These are phyloP conservation scores for Papilio helenus DNA, from an alignment of 1,140 invertebrate species.

Conservation along the genomic window DNA sequence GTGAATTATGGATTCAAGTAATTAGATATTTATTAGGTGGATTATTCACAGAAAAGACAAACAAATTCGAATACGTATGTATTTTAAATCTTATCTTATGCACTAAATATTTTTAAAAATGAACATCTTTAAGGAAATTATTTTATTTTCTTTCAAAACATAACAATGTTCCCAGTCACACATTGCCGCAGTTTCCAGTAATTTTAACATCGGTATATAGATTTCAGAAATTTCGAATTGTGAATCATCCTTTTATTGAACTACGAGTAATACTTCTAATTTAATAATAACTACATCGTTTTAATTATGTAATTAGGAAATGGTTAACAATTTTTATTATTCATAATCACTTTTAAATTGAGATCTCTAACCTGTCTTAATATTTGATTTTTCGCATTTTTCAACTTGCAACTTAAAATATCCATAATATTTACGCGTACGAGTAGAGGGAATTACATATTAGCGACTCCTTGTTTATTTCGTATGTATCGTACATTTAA, in stretches of 20 bases:
- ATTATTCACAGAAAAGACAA: not conserved
- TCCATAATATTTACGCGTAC: not conserved
- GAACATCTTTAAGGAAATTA: too few relatives aligned
- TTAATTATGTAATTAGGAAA: not conserved
- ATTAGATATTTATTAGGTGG: not conserved
- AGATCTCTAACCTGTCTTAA: not conserved
- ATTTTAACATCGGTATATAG: not conserved
- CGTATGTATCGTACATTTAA: not conserved
- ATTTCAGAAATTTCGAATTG: not conserved
- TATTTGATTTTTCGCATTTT: not conserved
- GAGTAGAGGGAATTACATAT: not conserved
- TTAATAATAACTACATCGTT: not conserved
- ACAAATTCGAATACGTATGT: not conserved
- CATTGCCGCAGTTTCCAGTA: not conserved
- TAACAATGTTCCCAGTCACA: not conserved
- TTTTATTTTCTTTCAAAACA: too few relatives aligned
- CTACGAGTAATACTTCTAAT: slow-evolving; percentile 7
- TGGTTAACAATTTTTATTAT: not conserved
- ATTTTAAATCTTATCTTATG: not conserved
- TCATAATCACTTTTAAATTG: slow-evolving; percentile 1
- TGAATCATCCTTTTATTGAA: not conserved
- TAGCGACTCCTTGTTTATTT: not conserved
- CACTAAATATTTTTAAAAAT: too few relatives aligned
- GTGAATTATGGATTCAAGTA: not conserved
- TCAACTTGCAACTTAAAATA: not conserved